Percentiles rank a stretch among this genome's conserved stretches.
Evolutionary conservation across 2,888 invertebrate species (phyloP).

Genomic region (Tubulanus polymorphus): DNA sequence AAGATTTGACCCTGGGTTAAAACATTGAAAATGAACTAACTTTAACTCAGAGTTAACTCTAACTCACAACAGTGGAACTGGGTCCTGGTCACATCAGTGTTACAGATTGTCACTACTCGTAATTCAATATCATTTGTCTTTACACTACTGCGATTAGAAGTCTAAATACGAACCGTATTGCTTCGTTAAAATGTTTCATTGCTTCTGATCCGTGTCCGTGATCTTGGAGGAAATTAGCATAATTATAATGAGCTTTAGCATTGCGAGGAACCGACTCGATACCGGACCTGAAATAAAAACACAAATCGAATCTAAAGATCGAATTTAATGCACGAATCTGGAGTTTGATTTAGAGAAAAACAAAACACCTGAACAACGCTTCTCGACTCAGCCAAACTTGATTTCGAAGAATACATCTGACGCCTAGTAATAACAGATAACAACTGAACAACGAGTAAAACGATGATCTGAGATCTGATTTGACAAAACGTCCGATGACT

Average conservation of each 20-base stretch:
- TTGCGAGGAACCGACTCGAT: constrained; percentile 75
- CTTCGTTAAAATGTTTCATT: constrained; percentile 72
- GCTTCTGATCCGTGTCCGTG: constrained; percentile 69
- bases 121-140: no score
- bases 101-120: no score
- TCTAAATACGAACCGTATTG: constrained; percentile 62
- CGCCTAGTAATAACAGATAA: constrained; percentile 62
- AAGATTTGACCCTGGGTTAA: no score
- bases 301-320: neutral
- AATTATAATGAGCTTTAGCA: constrained; percentile 87
- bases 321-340: neutral
- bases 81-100: no score
- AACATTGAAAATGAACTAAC: no score
- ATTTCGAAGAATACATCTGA: constrained; percentile 68
- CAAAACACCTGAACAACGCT: constrained; percentile 70
- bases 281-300: constrained; percentile 66
- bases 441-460: no score
- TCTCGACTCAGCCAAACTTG: constrained; percentile 76
- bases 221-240: constrained; percentile 79
- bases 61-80: no score
- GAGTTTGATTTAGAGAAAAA: neutral
- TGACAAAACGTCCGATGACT: no score
- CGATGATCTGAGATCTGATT: no score
- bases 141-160: neutral
- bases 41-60: no score